Evolutionary conservation across 1,140 invertebrate species (phyloP).

Genomic region (Vanessa tameamea): DNA sequence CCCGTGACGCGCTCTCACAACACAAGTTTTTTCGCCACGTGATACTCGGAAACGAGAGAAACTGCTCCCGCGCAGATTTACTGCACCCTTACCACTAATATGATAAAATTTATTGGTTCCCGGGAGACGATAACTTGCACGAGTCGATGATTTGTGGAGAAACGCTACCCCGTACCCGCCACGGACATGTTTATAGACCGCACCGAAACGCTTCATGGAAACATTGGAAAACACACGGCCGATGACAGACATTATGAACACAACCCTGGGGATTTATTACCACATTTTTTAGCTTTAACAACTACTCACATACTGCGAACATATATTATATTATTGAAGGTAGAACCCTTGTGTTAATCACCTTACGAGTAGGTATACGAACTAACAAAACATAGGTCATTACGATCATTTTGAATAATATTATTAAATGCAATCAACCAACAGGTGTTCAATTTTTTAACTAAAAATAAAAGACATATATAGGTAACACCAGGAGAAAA

Average conservation of each 20-base stretch:
- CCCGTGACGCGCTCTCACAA: constrained; percentile 45
- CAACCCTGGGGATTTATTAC: constrained; percentile 32
- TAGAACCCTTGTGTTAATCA: too few species aligned
- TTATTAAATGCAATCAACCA: too few species aligned
- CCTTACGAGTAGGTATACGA: too few species aligned
- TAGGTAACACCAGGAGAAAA: not conserved
- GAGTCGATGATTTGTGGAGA: constrained; percentile 44
- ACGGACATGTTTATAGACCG: constrained; percentile 45
- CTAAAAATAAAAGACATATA: not conserved
- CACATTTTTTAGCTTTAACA: not conserved
- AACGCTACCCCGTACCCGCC: not conserved
- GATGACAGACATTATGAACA: constrained; percentile 42
- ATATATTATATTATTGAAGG: too few species aligned
- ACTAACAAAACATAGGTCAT: too few species aligned
- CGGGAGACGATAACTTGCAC: constrained; percentile 44
- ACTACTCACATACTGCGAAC: too few species aligned
- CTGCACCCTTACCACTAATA: constrained; percentile 55
- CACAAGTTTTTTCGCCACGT: constrained; percentile 45
- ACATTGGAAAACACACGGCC: constrained; percentile 26
- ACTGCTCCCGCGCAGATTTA: constrained; percentile 45
- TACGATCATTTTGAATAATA: too few species aligned
- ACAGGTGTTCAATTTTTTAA: too few species aligned
- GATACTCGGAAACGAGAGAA: constrained; percentile 53
- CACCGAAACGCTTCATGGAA: constrained; percentile 44
- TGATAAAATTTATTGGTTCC: constrained; percentile 68